Conservation (phyloP, 2,888 invertebrate species). For the Drosophila birchii region DNA sequence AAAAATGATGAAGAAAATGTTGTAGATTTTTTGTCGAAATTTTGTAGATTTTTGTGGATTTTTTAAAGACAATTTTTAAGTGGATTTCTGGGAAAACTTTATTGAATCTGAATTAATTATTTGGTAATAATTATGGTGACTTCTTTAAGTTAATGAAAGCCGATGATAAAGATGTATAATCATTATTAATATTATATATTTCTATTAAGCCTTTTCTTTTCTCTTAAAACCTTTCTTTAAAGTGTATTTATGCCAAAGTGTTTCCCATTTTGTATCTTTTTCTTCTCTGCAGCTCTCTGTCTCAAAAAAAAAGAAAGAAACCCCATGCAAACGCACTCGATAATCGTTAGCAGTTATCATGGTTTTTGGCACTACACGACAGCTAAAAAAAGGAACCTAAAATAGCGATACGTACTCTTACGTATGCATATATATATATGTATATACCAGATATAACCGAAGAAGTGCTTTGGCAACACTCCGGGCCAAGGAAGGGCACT, state of each 20-base stretch:
- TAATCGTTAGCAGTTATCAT: conserved; percentile 48
- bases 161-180: not conserved
- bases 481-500: conserved; percentile 37
- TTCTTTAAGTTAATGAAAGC: not conserved
- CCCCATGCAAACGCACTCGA: conserved; percentile 30
- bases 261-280: conserved; percentile 20
- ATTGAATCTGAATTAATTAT: not conserved
- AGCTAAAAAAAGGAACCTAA: conserved; percentile 25
- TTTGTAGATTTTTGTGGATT: too few species aligned
- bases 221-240: not conserved
- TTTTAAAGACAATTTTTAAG: not conserved
- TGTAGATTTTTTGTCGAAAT: not conserved
- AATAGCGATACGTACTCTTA: conserved; percentile 4
- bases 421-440: not conserved
- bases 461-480: conserved; percentile 37
- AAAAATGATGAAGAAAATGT: not conserved
- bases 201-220: too few species aligned
- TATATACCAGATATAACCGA: conserved; percentile 3
- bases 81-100: not conserved
- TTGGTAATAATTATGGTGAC: not conserved
- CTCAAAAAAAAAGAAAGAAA: not conserved
- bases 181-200: not conserved
- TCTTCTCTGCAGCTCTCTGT: not conserved
- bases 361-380: conserved; percentile 46
- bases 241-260: not conserved